Evolutionary conservation across 2,113 vertebrate genomes (phyloP).

Genomic region (Xyliphius kryptos): DNA sequence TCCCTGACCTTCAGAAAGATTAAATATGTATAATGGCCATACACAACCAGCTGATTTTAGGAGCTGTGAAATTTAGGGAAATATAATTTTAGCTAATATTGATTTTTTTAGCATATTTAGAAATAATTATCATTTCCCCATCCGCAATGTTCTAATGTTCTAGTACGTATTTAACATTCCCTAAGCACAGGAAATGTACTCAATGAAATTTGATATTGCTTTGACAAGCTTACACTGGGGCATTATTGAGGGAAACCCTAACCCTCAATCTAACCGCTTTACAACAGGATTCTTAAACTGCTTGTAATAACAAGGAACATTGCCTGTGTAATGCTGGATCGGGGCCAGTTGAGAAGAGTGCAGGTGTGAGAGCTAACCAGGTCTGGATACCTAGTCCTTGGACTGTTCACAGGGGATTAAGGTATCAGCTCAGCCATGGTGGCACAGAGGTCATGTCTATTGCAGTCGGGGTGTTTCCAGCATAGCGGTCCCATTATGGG

Average conservation of each 20-base stretch:
- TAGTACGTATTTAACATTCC: slow-evolving; percentile 15
- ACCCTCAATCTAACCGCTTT: slow-evolving; percentile 34
- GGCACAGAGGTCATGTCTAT: slow-evolving; percentile 32
- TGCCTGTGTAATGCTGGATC: slow-evolving; percentile 32
- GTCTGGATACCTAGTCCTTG: slow-evolving; percentile 6
- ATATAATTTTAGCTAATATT: background rate
- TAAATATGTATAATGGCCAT: too few relatives aligned
- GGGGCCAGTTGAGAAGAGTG: slow-evolving; percentile 37
- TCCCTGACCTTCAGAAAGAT: slow-evolving; percentile 52
- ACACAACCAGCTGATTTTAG: slow-evolving; percentile 56
- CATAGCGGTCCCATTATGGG: slow-evolving; percentile 14
- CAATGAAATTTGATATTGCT: slow-evolving; percentile 30
- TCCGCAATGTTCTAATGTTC: slow-evolving; percentile 11
- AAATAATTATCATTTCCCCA: slow-evolving; percentile 18
- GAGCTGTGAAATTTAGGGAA: background rate
- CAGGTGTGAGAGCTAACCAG: slow-evolving; percentile 36
- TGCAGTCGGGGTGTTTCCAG: slow-evolving; percentile 24
- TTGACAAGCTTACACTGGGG: slow-evolving; percentile 29
- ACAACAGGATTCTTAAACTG: slow-evolving; percentile 36
- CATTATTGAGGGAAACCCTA: slow-evolving; percentile 43
- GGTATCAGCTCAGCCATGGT: slow-evolving; percentile 38
- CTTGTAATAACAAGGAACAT: slow-evolving; percentile 36
- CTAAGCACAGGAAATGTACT: slow-evolving; percentile 36
- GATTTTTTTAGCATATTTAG: too few relatives aligned
- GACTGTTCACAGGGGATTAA: slow-evolving; percentile 40